Evolutionary conservation across 2,797 vertebrate species (phyloP), one percentile per base, ranked within the genome.

Genomic region (Myotis pilosus): DNA sequence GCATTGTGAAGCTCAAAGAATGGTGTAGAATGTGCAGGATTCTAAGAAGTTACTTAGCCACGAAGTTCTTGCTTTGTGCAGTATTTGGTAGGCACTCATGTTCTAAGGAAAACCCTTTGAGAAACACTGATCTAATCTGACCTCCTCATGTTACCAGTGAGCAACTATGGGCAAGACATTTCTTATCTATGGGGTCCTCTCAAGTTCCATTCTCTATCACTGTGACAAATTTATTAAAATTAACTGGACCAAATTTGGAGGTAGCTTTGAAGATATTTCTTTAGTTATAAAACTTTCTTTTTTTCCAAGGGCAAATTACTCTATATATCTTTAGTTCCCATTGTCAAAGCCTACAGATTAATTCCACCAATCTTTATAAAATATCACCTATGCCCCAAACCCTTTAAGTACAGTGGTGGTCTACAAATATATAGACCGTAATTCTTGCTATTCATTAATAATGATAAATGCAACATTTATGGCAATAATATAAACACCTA

Each of bases 241-340:
- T 41, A 85, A 91, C 53, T 80, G 76, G 36, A 25, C 76, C 33
- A 88, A 66, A 87, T 87, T 85, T 53, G 47, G 41, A 51, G 25
- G 44, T 3, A 74, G 30, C 66, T 92, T 94, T 89, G 51, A 87
- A 84, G 80, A 75, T n/a, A 75, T 89, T 91, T 92, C 33, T 94
- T 78, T 82, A 53, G 36, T 12, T 25, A 20, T 41, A 36, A 84
- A 23, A 4, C 19, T 33, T 82, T 87, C 66, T 83, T 76, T 84
- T 22, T 49, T 91, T 84, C 85, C 38, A 36, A 91, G 53, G 68
- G 15, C 20, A 84, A 66, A 41, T 66, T 47, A 23, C 30, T 85
- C 16, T 33, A 41, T 88, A 53, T 90, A 64, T 36, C 25, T 93
- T 93, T 71, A 78, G 22, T 76, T 85, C 81, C 47, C 19, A 12